phyloP scores from a whole-genome alignment of 2,888 invertebrate genomes.

The Fragum sueziense region DNA sequence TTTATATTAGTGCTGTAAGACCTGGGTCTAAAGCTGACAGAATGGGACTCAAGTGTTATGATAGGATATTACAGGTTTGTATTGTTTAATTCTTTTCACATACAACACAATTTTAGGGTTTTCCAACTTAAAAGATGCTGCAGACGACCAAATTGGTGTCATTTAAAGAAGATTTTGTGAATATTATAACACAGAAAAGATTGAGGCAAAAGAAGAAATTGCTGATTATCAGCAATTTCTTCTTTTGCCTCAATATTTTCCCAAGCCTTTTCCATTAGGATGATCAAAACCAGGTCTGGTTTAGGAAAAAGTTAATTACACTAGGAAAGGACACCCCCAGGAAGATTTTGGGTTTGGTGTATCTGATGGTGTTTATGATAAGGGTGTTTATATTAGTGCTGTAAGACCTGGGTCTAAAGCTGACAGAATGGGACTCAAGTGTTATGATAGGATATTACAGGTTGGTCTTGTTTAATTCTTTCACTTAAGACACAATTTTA shows the following conservation, averaged over 20 bases:
- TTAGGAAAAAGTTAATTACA: too few species aligned
- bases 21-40: slow-evolving; percentile 95
- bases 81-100: too few species aligned
- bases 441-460: slow-evolving; percentile 95
- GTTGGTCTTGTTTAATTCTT: slow-evolving; percentile 83
- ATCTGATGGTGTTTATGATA: slow-evolving; percentile 95
- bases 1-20: slow-evolving; percentile 95
- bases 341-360: slow-evolving; percentile 98
- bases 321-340: slow-evolving; percentile 94
- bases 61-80: slow-evolving; percentile 93
- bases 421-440: slow-evolving; percentile 91
- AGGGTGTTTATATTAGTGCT: slow-evolving; percentile 96
- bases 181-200: background rate
- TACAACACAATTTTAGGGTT: background rate
- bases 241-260: too few species aligned
- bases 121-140: too few species aligned
- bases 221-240: slow-evolving; percentile 5
- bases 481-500: too few species aligned
- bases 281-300: too few species aligned
- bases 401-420: slow-evolving; percentile 96
- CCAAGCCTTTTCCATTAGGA: too few species aligned
- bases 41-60: slow-evolving; percentile 92
- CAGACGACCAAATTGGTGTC: too few species aligned
- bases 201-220: slow-evolving; percentile 17
- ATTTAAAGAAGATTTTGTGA: too few species aligned